phyloP scores from a whole-genome alignment of 2,113 vertebrate genomes.

The Leptocoma aspasia region DNA sequence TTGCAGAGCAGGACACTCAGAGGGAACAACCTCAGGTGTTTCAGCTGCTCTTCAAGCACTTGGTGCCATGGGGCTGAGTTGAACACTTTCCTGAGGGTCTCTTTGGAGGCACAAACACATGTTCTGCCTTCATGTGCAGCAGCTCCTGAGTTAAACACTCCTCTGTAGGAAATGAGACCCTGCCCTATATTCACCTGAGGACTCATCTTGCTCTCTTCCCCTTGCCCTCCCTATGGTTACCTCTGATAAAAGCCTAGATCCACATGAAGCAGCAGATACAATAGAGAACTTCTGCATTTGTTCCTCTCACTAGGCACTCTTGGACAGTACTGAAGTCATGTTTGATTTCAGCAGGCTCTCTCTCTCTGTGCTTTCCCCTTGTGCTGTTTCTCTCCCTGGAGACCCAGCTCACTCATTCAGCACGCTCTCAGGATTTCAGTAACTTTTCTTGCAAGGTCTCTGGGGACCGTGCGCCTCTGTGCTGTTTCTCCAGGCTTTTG shows the following conservation, averaged over 20 bases:
- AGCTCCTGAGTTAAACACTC: neutral
- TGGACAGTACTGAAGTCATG: neutral
- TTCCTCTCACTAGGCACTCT: neutral
- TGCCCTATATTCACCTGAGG: neutral
- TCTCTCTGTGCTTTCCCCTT: neutral
- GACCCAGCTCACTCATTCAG: neutral
- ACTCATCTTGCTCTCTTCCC: neutral
- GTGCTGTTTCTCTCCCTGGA: neutral
- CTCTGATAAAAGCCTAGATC: neutral
- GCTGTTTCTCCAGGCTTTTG: conserved; percentile 33
- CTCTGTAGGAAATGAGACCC: accelerated
- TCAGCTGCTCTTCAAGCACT: neutral
- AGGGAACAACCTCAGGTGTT: neutral
- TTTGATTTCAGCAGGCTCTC: neutral
- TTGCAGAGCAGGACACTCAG: neutral
- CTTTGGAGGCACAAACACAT: neutral
- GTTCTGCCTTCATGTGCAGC: neutral
- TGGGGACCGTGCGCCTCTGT: neutral
- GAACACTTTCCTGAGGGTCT: neutral
- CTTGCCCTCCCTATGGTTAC: accelerated
- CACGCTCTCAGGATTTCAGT: conserved; percentile 18
- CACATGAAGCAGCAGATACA: neutral
- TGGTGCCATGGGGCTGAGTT: neutral
- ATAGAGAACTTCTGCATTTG: neutral
- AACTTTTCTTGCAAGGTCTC: conserved; percentile 22